phyloP scores from a whole-genome alignment of 2,113 vertebrate genomes.

The Grus americana region DNA sequence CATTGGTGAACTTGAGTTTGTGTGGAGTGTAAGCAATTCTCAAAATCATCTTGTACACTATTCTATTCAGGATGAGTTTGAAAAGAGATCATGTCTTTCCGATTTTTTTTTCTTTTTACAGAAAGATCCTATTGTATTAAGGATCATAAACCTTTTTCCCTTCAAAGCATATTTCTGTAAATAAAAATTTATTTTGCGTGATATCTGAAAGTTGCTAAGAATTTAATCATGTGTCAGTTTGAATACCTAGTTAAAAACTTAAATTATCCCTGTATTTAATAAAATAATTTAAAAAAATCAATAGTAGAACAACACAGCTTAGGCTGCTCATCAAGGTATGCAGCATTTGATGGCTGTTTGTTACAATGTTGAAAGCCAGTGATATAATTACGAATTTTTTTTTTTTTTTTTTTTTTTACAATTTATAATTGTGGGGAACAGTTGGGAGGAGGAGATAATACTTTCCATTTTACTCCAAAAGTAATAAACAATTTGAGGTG shows the following conservation, averaged over 20 bases:
- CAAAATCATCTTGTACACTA: neutral
- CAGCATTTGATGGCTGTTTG: neutral
- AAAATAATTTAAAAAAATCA: neutral
- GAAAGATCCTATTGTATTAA: neutral
- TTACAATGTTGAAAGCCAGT: neutral
- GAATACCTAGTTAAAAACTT: neutral
- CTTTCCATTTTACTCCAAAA: neutral
- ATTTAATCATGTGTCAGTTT: neutral
- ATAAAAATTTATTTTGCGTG: neutral
- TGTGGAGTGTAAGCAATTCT: neutral
- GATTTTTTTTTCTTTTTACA: too few species aligned
- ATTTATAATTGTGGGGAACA: neutral
- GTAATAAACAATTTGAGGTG: neutral
- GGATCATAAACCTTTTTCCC: neutral
- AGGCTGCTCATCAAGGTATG: rapidly evolving
- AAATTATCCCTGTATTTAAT: neutral
- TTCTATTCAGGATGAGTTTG: neutral
- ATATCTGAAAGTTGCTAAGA: neutral
- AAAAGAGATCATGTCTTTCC: neutral
- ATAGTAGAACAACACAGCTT: neutral
- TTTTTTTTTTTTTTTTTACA: too few species aligned
- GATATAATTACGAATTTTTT: neutral
- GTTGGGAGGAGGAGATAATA: neutral
- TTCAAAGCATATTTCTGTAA: neutral
- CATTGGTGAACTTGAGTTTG: neutral